Evolutionary conservation across 2,888 invertebrate genomes (phyloP).

Genomic region (Siphlonurus alternatus): DNA sequence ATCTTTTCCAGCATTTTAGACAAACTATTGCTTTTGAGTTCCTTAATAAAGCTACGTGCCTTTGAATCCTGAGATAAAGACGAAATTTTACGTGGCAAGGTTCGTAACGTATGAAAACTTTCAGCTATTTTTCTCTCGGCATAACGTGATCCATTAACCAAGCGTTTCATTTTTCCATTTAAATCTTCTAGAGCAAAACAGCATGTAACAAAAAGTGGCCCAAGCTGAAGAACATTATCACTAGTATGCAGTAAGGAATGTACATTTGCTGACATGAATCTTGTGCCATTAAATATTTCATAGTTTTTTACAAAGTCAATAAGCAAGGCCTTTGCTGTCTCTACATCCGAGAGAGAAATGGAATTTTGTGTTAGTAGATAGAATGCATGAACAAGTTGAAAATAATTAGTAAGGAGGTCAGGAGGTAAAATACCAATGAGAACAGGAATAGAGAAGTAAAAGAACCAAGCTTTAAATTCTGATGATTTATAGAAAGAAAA

Average conservation of each 20-base stretch:
- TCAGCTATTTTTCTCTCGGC: neutral
- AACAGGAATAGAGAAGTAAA: neutral
- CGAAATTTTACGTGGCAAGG: neutral
- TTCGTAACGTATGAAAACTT: neutral
- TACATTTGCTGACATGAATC: neutral
- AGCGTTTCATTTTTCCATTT: neutral
- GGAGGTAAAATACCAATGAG: neutral
- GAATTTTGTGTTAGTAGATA: neutral
- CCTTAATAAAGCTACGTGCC: neutral
- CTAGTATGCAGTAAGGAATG: neutral
- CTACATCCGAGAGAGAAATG: neutral
- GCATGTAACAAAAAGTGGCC: neutral
- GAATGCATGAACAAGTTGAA: neutral
- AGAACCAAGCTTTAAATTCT: neutral
- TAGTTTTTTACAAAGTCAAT: neutral
- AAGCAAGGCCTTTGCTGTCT: neutral
- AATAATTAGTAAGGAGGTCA: neutral
- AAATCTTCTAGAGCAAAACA: neutral
- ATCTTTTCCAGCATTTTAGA: neutral
- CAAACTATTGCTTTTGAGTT: neutral
- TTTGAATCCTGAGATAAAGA: neutral
- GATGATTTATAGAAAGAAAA: neutral
- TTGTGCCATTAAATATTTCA: neutral
- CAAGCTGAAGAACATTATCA: neutral
- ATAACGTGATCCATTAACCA: neutral